Evolutionary conservation across 2,797 vertebrate species (phyloP).

Genomic region (Eptatretus atami): DNA sequence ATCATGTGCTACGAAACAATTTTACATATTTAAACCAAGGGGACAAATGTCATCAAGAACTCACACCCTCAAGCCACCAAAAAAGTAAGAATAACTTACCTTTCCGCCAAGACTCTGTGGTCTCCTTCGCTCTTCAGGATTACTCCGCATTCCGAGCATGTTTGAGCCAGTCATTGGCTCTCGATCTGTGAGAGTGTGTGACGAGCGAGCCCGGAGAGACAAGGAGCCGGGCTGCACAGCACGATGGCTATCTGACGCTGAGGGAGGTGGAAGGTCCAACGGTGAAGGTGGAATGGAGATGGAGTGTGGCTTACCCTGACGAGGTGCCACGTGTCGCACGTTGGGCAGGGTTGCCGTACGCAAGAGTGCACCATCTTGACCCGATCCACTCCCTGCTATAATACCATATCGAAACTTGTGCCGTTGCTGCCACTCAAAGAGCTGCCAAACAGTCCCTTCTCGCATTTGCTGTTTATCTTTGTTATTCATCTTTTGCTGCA

Average conservation of each 20-base stretch:
- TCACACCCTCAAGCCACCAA: too few relatives aligned
- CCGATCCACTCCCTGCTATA: constrained; percentile 40
- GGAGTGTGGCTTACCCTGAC: constrained; percentile 52
- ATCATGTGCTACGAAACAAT: too few relatives aligned
- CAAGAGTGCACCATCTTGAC: constrained; percentile 33
- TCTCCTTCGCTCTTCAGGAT: constrained; percentile 25
- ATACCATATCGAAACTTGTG: constrained; percentile 87
- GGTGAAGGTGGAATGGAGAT: constrained; percentile 77
- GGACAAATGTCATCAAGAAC: too few relatives aligned
- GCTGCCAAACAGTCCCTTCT: constrained; percentile 87
- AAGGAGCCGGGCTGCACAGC: too few relatives aligned
- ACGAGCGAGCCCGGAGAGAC: too few relatives aligned
- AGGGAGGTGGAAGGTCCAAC: constrained; percentile 39
- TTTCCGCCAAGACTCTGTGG: constrained; percentile 72
- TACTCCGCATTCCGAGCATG: too few relatives aligned
- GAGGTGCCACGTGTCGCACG: too few relatives aligned
- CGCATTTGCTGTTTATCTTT: constrained; percentile 58
- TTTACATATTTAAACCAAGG: too few relatives aligned
- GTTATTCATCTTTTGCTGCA: constrained; percentile 77
- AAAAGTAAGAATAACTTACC: constrained; percentile 17
- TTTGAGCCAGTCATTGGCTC: too few relatives aligned
- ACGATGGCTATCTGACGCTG: constrained; percentile 12
- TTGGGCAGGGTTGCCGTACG: too few relatives aligned
- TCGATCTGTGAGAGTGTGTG: too few relatives aligned
- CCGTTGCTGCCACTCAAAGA: constrained; percentile 91